phyloP scores from a whole-genome alignment of 2,113 vertebrate genomes.

The Odocoileus hemionus region DNA sequence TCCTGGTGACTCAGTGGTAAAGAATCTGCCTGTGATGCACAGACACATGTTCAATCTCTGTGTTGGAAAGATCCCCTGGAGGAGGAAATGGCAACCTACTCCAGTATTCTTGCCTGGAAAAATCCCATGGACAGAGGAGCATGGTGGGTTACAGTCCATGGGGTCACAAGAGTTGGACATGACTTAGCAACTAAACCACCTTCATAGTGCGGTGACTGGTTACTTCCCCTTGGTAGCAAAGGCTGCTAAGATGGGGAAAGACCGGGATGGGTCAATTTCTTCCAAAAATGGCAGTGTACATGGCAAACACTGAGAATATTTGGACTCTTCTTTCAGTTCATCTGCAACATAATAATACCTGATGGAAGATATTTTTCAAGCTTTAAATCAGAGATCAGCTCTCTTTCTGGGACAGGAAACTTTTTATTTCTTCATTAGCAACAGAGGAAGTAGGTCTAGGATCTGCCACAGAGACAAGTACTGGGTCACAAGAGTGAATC shows the following conservation, averaged over 20 bases:
- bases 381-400: background rate
- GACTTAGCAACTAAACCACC: background rate
- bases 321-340: background rate
- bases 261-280: background rate
- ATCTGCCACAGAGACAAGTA: background rate
- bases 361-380: background rate
- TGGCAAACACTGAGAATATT: background rate
- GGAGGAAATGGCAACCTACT: background rate
- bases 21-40: background rate
- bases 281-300: background rate
- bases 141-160: background rate
- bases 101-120: background rate
- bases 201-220: background rate
- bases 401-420: background rate
- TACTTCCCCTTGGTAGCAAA: background rate
- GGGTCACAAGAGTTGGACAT: background rate
- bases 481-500: background rate
- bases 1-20: background rate
- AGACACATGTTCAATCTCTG: background rate
- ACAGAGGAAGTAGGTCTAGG: background rate
- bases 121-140: background rate
- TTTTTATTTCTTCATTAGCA: background rate
- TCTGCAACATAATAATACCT: background rate
- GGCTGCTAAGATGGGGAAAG: background rate
- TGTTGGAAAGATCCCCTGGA: background rate